These are phyloP conservation scores for Chalcosyrphus nemorum DNA, from an alignment of 2,888 invertebrate species.

Conservation along the genomic window DNA sequence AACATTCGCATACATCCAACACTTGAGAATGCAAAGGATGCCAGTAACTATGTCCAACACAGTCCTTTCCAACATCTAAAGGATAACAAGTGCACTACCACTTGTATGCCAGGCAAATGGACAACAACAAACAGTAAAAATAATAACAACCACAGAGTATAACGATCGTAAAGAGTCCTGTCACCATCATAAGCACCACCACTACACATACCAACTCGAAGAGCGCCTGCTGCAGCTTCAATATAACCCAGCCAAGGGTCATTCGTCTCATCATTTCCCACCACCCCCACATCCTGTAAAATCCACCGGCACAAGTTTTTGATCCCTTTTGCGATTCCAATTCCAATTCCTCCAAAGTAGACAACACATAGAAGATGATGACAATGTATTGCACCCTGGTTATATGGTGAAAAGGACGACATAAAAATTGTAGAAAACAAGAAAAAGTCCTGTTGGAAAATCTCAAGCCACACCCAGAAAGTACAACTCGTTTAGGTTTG, in stretches of 20 bases:
- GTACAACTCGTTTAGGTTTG: conserved; percentile 43
- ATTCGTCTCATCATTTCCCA: conserved; percentile 59
- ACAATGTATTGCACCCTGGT: conserved; percentile 55
- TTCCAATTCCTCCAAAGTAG: conserved; percentile 64
- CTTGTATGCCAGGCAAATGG: conserved; percentile 50
- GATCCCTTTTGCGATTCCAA: conserved; percentile 39
- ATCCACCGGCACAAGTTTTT: conserved; percentile 24
- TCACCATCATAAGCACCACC: conserved; percentile 57
- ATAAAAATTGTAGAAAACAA: conserved; percentile 5
- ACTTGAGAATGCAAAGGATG: conserved; percentile 21
- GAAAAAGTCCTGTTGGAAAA: conserved; percentile 47
- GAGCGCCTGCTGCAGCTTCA: conserved; percentile 35
- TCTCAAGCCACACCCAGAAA: conserved; percentile 68
- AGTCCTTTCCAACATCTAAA: background rate
- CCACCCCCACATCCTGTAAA: conserved; percentile 47
- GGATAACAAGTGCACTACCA: conserved; percentile 56
- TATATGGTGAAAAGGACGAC: conserved; percentile 19
- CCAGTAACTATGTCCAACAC: background rate
- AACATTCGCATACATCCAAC: conserved; percentile 57
- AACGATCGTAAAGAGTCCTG: conserved; percentile 71
- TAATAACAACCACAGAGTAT: conserved; percentile 58
- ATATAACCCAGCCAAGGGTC: conserved; percentile 54
- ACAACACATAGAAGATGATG: conserved; percentile 62
- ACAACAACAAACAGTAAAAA: conserved; percentile 65
- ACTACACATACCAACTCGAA: conserved; percentile 24